Evolutionary conservation across 2,113 vertebrate genomes (phyloP).

Genomic region (Thamnophis sirtalis): DNA sequence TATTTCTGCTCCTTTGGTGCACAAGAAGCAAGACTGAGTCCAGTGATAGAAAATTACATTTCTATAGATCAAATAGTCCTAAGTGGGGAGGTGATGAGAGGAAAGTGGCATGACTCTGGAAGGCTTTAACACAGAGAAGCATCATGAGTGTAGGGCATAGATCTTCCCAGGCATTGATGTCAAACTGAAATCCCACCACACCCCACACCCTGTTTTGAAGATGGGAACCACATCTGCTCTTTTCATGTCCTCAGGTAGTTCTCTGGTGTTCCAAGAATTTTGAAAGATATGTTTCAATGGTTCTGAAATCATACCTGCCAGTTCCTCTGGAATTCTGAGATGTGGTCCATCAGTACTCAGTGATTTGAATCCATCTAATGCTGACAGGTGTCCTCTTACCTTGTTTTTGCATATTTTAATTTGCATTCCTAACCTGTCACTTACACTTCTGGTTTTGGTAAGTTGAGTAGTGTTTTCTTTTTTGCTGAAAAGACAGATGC

Average conservation of each 20-base stretch:
- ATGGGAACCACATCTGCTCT: not conserved
- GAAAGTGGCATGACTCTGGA: not conserved
- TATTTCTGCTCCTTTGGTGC: slow-evolving; percentile 32
- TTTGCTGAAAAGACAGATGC: not conserved
- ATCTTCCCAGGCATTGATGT: not conserved
- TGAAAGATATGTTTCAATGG: not conserved
- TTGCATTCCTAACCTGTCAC: not conserved
- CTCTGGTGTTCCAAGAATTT: not conserved
- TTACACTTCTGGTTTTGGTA: not conserved
- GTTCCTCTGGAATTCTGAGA: not conserved
- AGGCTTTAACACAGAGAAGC: not conserved
- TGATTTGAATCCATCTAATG: not conserved
- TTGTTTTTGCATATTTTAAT: not conserved
- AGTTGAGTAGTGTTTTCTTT: not conserved
- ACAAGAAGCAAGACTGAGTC: slow-evolving; percentile 47
- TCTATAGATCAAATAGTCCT: not conserved
- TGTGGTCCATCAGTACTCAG: not conserved
- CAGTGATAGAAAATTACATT: not conserved
- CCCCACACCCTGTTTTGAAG: not conserved
- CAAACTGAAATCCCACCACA: not conserved
- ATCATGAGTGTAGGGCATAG: not conserved
- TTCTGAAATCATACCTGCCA: not conserved
- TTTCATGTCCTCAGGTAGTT: not conserved
- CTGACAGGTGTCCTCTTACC: not conserved
- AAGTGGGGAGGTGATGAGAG: not conserved